Percentiles rank a stretch among this genome's conserved stretches.
phyloP scores from a whole-genome alignment of 23 tunicate species.

The Trididemnum clinides region DNA sequence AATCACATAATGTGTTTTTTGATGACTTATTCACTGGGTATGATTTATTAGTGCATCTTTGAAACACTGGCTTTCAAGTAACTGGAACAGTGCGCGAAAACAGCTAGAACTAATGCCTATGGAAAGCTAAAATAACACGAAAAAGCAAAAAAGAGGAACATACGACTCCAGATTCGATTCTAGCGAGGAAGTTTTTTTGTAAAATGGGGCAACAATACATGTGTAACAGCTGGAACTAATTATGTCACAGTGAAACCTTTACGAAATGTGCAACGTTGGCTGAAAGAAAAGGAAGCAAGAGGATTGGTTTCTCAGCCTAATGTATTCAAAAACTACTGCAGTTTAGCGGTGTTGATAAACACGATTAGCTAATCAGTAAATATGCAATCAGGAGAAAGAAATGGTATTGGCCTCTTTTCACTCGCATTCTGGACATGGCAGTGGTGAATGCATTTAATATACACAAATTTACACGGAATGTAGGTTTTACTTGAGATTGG shows the following conservation, averaged over 20 bases:
- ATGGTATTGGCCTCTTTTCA: background rate
- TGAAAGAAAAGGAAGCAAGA: background rate
- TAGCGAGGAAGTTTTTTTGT: background rate
- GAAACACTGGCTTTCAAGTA: background rate
- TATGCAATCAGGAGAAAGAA: background rate
- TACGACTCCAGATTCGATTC: background rate
- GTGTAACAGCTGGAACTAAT: background rate
- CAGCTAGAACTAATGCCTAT: no score
- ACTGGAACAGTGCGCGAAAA: background rate
- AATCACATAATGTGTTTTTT: background rate
- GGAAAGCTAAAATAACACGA: no score
- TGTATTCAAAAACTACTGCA: background rate
- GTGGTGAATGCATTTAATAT: background rate
- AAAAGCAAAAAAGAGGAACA: background rate
- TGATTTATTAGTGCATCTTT: background rate
- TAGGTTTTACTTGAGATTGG: no score
- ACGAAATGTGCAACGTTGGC: background rate
- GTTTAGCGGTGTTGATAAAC: background rate
- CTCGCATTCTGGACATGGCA: background rate
- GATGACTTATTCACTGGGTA: background rate
- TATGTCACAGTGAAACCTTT: background rate
- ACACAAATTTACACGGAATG: background rate
- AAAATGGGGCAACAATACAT: background rate
- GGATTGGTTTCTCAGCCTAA: background rate
- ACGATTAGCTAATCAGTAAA: background rate